These are phyloP conservation scores for Pipistrellus pipistrellus DNA, from an alignment of 2,797 vertebrate genomes.

Conservation along the genomic window DNA sequence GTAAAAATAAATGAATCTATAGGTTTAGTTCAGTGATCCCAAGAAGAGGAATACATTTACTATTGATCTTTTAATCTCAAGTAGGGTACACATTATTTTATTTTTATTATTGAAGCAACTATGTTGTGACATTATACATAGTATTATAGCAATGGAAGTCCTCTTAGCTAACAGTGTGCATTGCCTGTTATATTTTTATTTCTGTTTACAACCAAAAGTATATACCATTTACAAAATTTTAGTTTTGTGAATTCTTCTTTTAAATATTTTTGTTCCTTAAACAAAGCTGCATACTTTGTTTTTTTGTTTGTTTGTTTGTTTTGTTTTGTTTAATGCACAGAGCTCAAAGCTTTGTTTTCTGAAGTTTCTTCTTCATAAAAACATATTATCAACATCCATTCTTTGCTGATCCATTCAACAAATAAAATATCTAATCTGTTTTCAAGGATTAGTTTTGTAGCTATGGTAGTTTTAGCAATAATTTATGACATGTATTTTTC, in stretches of 20 bases:
- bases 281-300: neutral
- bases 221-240: neutral
- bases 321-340: slow-evolving; percentile 15
- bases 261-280: slow-evolving; percentile 37
- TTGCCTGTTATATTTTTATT: neutral
- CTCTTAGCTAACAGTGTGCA: slow-evolving; percentile 31
- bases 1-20: neutral
- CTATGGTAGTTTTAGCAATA: slow-evolving; percentile 13
- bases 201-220: slow-evolving; percentile 39
- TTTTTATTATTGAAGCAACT: slow-evolving; percentile 35
- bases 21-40: slow-evolving; percentile 2
- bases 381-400: neutral
- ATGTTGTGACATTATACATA: neutral
- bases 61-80: neutral
- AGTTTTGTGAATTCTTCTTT: neutral
- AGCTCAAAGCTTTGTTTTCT: slow-evolving; percentile 24
- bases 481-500: neutral
- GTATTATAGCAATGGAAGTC: neutral
- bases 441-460: slow-evolving; percentile 33
- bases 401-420: neutral
- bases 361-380: slow-evolving; percentile 52
- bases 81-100: neutral
- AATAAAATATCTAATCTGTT: slow-evolving; percentile 54
- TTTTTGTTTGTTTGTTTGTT: slow-evolving; percentile 13
- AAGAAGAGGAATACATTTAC: neutral